Conservation (phyloP, 2,888 invertebrate species). For the Orchesella flavescens region DNA sequence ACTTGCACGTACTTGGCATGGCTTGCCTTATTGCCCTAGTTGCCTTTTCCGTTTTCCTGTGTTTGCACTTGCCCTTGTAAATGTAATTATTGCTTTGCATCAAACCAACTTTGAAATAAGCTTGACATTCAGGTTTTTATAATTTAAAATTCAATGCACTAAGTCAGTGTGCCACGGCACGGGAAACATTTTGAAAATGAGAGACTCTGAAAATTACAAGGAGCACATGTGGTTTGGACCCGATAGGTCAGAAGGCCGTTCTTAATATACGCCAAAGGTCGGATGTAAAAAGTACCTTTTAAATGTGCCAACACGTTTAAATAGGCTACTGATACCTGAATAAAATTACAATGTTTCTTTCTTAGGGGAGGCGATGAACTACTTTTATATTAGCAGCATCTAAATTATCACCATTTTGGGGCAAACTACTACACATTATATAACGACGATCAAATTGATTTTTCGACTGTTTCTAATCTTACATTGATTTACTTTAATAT, state of each 20-base stretch:
- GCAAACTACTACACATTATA: no score
- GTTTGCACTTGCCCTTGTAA: slow-evolving; percentile 57
- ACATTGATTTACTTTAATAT: no score
- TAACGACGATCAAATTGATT: no score
- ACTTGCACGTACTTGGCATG: slow-evolving; percentile 46
- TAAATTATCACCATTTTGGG: no score
- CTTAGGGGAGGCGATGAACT: neutral
- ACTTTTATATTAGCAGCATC: no score
- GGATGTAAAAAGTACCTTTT: no score
- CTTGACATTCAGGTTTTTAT: slow-evolving; percentile 27
- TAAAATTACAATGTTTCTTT: neutral
- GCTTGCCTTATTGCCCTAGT: slow-evolving; percentile 65
- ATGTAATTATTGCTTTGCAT: slow-evolving; percentile 37
- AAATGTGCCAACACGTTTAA: no score
- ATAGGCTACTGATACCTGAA: no score
- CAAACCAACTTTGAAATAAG: slow-evolving; percentile 16
- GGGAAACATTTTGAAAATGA: slow-evolving; percentile 15
- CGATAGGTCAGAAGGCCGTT: slow-evolving; percentile 5
- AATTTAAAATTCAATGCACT: slow-evolving; percentile 27
- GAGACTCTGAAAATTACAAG: neutral
- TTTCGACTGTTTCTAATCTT: no score
- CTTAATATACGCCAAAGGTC: neutral
- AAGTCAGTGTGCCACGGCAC: slow-evolving; percentile 58
- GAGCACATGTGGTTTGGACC: slow-evolving; percentile 31
- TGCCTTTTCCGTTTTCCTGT: slow-evolving; percentile 65